phyloP scores from a whole-genome alignment of 2,113 vertebrate species.

The Toxotes chatareus region DNA sequence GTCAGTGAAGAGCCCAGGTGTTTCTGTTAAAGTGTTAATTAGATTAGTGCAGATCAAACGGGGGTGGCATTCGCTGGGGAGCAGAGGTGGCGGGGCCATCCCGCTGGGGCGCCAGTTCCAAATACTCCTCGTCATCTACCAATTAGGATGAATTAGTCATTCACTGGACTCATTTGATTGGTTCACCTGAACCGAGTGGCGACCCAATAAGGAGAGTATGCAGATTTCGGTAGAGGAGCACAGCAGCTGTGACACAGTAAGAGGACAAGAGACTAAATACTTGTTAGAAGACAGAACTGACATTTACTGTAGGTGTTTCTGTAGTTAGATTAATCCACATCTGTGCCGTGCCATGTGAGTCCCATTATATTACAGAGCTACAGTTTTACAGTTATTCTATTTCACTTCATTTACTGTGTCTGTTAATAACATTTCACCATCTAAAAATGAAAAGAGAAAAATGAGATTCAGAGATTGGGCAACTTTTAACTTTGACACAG shows the following conservation, averaged over 20 bases:
- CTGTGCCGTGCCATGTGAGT: neutral
- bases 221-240: neutral
- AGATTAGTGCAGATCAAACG: constrained; percentile 84
- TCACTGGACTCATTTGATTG: constrained; percentile 58
- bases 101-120: constrained; percentile 46
- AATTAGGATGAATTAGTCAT: constrained; percentile 78
- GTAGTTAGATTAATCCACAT: neutral
- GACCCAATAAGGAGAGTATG: neutral
- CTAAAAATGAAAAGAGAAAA: no score
- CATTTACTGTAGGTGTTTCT: neutral
- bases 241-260: neutral
- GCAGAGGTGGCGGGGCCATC: constrained; percentile 65
- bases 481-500: neutral
- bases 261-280: neutral
- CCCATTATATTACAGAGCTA: neutral
- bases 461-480: neutral
- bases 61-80: constrained; percentile 66
- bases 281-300: neutral
- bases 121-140: constrained; percentile 64
- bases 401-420: neutral
- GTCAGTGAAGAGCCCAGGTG: constrained; percentile 83
- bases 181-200: constrained; percentile 22
- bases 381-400: neutral
- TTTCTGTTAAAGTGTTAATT: constrained; percentile 85
- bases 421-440: neutral